Percentiles rank a stretch among this genome's conserved stretches.
phyloP scores from a whole-genome alignment of 2,888 invertebrate species.

The Nyleta sp. region DNA sequence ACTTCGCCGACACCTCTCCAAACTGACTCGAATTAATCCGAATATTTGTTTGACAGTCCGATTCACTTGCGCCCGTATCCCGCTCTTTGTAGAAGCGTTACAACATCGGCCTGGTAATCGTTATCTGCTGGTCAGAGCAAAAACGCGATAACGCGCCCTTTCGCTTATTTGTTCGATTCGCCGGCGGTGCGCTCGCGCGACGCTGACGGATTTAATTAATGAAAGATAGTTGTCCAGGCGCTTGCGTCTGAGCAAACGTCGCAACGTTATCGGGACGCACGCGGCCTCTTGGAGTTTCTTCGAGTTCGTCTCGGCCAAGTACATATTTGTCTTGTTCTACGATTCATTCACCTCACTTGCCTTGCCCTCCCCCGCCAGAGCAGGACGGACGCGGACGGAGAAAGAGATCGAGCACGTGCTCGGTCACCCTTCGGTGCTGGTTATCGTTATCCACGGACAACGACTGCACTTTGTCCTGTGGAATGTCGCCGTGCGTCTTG shows the following conservation, averaged over 20 bases:
- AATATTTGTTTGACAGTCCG: slow-evolving; percentile 52
- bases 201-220: slow-evolving; percentile 53
- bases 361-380: slow-evolving; percentile 46
- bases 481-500: slow-evolving; percentile 64
- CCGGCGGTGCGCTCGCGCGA: too few relatives aligned
- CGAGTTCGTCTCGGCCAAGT: slow-evolving; percentile 32
- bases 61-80: slow-evolving; percentile 31
- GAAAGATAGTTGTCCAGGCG: slow-evolving; percentile 33
- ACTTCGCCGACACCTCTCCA: slow-evolving; percentile 9
- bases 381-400: slow-evolving; percentile 26
- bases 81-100: slow-evolving; percentile 26
- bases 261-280: slow-evolving; percentile 48
- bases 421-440: slow-evolving; percentile 58
- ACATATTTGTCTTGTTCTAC: slow-evolving; percentile 59
- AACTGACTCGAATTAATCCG: slow-evolving; percentile 21
- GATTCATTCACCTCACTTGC: slow-evolving; percentile 61
- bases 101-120: slow-evolving; percentile 29
- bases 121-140: too few relatives aligned
- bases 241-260: too few relatives aligned
- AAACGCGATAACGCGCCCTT: slow-evolving; percentile 33
- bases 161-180: slow-evolving; percentile 28
- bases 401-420: slow-evolving; percentile 60
- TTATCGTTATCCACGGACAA: slow-evolving; percentile 62
- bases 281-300: slow-evolving; percentile 32
- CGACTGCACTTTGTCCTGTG: slow-evolving; percentile 66